Conservation (phyloP, 2,113 vertebrate genomes). For the Lepidothrix coronata region DNA sequence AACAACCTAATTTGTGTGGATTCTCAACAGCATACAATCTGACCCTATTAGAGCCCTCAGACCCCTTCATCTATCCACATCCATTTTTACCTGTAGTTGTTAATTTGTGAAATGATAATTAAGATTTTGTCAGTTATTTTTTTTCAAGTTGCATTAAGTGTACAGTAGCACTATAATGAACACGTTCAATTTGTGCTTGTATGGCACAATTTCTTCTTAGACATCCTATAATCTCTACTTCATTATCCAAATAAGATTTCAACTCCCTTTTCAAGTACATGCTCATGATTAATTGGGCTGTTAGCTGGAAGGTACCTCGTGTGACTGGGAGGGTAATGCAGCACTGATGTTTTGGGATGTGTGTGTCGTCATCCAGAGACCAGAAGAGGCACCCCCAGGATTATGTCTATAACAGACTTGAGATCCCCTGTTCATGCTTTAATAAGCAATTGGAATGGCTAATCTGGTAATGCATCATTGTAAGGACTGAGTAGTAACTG, state of each 20-base stretch:
- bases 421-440: slow-evolving; percentile 1
- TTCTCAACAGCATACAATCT: neutral
- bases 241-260: slow-evolving; percentile 61
- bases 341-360: slow-evolving; percentile 28
- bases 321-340: slow-evolving; percentile 26
- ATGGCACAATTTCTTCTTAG: slow-evolving; percentile 33
- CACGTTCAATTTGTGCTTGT: slow-evolving; percentile 22
- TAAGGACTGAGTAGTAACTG: slow-evolving; percentile 5
- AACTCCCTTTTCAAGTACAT: slow-evolving; percentile 57
- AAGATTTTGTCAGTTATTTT: slow-evolving; percentile 29
- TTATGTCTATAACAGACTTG: neutral
- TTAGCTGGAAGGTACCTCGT: slow-evolving; percentile 62
- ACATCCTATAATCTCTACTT: slow-evolving; percentile 57
- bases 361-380: slow-evolving; percentile 21
- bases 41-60: neutral
- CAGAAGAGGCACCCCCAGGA: slow-evolving; percentile 21
- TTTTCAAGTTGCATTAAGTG: neutral
- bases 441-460: slow-evolving; percentile 23
- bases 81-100: neutral
- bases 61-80: neutral
- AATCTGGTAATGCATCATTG: neutral
- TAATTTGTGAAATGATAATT: slow-evolving; percentile 45
- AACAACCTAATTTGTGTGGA: neutral
- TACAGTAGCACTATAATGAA: slow-evolving; percentile 21
- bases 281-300: slow-evolving; percentile 65